Percentiles rank a stretch among this genome's conserved stretches.
Conservation (phyloP, 2,113 vertebrate genomes). For the Chlorocebus sabaeus region DNA sequence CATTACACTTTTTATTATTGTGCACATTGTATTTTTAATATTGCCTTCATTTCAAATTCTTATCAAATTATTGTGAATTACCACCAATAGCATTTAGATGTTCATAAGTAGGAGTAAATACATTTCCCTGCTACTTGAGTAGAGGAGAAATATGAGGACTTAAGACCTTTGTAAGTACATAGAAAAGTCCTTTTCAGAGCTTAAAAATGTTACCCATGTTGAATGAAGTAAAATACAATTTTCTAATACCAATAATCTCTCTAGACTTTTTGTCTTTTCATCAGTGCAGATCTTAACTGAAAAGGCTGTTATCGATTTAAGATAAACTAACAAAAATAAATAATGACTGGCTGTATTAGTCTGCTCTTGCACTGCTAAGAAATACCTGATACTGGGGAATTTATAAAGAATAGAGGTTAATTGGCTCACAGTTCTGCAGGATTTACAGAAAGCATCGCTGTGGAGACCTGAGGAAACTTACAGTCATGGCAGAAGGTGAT, state of each 20-base stretch:
- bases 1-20: background rate
- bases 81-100: constrained; percentile 16
- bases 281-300: constrained; percentile 57
- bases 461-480: no score
- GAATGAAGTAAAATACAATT: constrained; percentile 41
- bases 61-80: constrained; percentile 41
- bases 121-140: constrained; percentile 1
- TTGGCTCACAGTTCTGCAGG: no score
- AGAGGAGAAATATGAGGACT: constrained; percentile 13
- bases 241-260: constrained; percentile 14
- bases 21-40: constrained; percentile 18
- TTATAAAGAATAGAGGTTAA: no score
- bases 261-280: constrained; percentile 37
- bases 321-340: constrained; percentile 72
- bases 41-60: constrained; percentile 55
- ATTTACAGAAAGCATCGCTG: no score
- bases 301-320: constrained; percentile 67
- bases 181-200: constrained; percentile 28
- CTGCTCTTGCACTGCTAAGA: no score
- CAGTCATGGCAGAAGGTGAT: no score
- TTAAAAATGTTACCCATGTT: constrained; percentile 18
- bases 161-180: constrained; percentile 15
- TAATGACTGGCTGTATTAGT: constrained; percentile 50
- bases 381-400: no score
- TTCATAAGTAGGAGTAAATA: constrained; percentile 37